phyloP scores from a whole-genome alignment of 2,888 invertebrate genomes.

The Lochmaea capreae region DNA sequence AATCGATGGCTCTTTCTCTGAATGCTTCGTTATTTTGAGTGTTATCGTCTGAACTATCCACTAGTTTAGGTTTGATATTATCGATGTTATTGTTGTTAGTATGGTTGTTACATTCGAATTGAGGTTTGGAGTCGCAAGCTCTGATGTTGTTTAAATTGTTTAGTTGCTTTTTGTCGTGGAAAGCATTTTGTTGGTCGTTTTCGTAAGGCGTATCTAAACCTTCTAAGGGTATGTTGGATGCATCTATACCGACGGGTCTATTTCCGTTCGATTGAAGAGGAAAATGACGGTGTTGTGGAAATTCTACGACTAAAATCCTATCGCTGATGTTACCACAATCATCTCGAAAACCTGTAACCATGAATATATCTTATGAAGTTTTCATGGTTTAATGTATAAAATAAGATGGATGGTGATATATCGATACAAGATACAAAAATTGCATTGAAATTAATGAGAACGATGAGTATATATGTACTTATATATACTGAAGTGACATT shows the following conservation, averaged over 20 bases:
- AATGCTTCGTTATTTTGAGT: constrained; percentile 46
- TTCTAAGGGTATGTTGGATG: constrained; percentile 56
- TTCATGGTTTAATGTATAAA: not conserved
- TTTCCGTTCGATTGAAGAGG: constrained; percentile 52
- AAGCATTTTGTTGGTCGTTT: constrained; percentile 45
- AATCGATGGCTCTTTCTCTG: constrained; percentile 62
- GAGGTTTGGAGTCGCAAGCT: constrained; percentile 58
- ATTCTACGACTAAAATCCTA: constrained; percentile 82
- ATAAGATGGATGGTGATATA: not conserved
- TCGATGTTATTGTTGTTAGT: constrained; percentile 7
- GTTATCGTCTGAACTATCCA: constrained; percentile 53
- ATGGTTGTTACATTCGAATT: constrained; percentile 42
- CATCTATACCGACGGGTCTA: constrained; percentile 60
- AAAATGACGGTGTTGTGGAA: constrained; percentile 67
- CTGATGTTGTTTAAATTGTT: constrained; percentile 62
- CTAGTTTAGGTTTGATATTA: constrained; percentile 22
- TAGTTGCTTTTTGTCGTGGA: constrained; percentile 47
- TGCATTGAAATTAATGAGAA: too few relatives aligned
- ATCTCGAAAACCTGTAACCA: constrained; percentile 77
- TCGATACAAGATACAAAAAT: too few relatives aligned
- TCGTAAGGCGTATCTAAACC: constrained; percentile 53
- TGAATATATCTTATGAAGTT: not conserved
- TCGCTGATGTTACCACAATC: constrained; percentile 88
- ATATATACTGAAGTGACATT: too few relatives aligned
- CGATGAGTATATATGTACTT: too few relatives aligned